Base-by-base conservation (phyloP, 1,140 invertebrate genomes). In the Hyles vespertilio region DNA sequence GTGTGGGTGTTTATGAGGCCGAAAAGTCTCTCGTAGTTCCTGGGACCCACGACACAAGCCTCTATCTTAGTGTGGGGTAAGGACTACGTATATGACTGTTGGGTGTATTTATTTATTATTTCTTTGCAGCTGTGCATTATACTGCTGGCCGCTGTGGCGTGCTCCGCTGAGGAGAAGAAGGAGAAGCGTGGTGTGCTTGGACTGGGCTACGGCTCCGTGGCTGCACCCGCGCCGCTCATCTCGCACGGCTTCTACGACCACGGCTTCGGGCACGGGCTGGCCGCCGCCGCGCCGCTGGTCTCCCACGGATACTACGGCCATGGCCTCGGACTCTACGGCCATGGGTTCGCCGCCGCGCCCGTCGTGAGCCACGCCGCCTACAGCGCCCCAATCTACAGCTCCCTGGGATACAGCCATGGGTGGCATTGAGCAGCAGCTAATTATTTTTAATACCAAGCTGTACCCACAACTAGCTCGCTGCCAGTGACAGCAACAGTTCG, bases 141-240 rank as follows among this genome's bases (percentile, higher is more conserved):
- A 33, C 67, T 88, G 33, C 50, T 85, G 63, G 72, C 65, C 43
- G 72, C 69, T 8, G 81, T 71, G 7, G 81, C 73, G 32, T 71
- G 64, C 68, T 77, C 69, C 63, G 77, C 74, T 0, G 85, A 86
- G 51, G 83, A 88, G 76, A 88, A 87, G 68, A 86, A 88, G 67
- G 85, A 88, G 68, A 88, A 88, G 64, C 74, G 85, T 5, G 85
- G 85, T 8, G 71, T 86, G 7, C 68, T 86, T 22, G 85, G 85
- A 0, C 79, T 85, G 12, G 84, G 84, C n/a, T 85, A 84, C 58
- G 84, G 72, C 3, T 49, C 61, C 7, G 36, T 8, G 36, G 64
- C 36, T 22, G 61, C 51, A 8, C 36, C 36, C 10, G 61, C 59
- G 36, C 51, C 61, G 8, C 44, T 59, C 8, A 11, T 65, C n/a